These are phyloP conservation scores for Anastrepha obliqua DNA, from an alignment of 1,140 invertebrate species.

Conservation along the genomic window DNA sequence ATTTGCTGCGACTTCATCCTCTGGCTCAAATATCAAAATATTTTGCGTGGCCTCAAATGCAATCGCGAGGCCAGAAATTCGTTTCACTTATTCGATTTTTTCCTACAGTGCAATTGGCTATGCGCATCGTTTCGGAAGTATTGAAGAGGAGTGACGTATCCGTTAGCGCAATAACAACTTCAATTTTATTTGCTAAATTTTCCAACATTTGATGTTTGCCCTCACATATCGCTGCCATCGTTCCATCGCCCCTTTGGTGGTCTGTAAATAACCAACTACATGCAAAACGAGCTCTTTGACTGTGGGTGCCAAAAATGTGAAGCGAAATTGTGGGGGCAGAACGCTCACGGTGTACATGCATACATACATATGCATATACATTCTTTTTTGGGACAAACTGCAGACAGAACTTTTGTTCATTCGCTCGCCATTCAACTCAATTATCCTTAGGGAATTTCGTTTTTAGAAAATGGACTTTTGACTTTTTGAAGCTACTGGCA, in stretches of 20 bases:
- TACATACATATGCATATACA: neutral
- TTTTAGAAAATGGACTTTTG: constrained; percentile 38
- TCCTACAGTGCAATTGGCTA: neutral
- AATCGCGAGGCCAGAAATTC: too few species aligned
- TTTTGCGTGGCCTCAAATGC: too few species aligned
- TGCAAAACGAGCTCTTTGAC: constrained; percentile 6
- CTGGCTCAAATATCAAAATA: too few species aligned
- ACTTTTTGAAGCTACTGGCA: constrained; percentile 8
- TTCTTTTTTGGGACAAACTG: neutral
- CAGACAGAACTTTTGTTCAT: constrained; percentile 11
- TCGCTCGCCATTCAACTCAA: constrained; percentile 45
- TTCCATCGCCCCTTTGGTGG: neutral
- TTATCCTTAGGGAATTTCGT: constrained; percentile 20
- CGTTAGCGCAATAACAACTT: constrained; percentile 17
- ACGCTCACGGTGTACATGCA: neutral
- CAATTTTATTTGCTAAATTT: constrained; percentile 37
- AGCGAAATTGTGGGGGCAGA: neutral
- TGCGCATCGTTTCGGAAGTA: neutral
- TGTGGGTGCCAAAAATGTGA: constrained; percentile 4
- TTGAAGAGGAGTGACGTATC: neutral
- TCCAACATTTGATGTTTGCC: constrained; percentile 11
- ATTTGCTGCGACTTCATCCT: too few species aligned
- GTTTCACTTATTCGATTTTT: neutral
- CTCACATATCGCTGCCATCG: neutral
- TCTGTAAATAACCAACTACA: constrained; percentile 23